Evolutionary conservation across 2,797 vertebrate genomes (phyloP).

Genomic region (Chromobotia macracanthus): DNA sequence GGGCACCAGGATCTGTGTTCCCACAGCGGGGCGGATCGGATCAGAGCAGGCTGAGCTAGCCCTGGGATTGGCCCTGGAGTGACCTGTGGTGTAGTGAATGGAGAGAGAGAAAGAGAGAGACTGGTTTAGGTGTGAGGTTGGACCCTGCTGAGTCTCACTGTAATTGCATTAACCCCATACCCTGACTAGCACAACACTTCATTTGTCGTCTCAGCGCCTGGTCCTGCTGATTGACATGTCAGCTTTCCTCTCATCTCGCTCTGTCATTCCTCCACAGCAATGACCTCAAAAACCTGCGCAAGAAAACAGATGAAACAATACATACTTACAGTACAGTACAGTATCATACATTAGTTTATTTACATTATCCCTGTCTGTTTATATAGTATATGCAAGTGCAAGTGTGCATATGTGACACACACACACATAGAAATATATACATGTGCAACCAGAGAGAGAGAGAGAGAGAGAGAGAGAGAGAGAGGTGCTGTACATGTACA

Average conservation of each 20-base stretch:
- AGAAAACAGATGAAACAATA: background rate
- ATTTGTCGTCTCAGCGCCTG: slow-evolving; percentile 60
- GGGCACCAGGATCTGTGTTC: slow-evolving; percentile 48
- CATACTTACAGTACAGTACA: background rate
- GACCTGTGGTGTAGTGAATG: slow-evolving; percentile 38
- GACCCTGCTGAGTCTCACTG: slow-evolving; percentile 54
- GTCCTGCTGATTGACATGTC: slow-evolving; percentile 53
- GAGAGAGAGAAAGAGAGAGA: slow-evolving; percentile 37
- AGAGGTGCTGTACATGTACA: too few relatives aligned
- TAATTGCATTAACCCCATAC: slow-evolving; percentile 63
- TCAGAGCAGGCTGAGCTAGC: slow-evolving; percentile 26
- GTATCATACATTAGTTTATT: too few relatives aligned
- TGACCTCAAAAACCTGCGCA: slow-evolving; percentile 19
- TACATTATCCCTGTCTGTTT: too few relatives aligned
- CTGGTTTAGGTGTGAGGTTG: slow-evolving; percentile 36
- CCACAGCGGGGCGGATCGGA: slow-evolving; percentile 27
- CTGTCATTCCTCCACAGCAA: slow-evolving; percentile 28
- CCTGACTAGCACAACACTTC: slow-evolving; percentile 57
- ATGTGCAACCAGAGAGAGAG: too few relatives aligned
- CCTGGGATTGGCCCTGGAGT: slow-evolving; percentile 38
- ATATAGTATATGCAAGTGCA: too few relatives aligned
- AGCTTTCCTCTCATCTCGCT: slow-evolving; percentile 29
- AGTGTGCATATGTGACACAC: too few relatives aligned
- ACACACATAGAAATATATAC: too few relatives aligned
- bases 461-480: too few relatives aligned